Conservation (phyloP, 2,113 vertebrate genomes). For the Oxyura jamaicensis region DNA sequence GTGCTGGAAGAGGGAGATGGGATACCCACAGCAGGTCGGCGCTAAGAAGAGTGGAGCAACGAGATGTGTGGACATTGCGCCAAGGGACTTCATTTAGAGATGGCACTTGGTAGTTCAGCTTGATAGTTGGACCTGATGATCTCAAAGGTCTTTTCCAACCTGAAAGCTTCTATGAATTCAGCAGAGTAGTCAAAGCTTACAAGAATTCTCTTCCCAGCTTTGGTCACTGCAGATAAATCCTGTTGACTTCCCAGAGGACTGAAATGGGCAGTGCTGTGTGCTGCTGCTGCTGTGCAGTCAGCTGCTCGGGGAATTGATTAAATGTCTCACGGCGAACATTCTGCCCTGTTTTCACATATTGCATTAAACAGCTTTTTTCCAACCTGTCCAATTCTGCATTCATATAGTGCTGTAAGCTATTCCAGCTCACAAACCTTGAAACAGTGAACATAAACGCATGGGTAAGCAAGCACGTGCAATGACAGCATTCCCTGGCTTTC, state of each 20-base stretch:
- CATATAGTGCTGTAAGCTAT: not conserved
- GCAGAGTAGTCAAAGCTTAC: not conserved
- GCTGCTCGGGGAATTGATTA: not conserved
- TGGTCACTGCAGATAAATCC: not conserved
- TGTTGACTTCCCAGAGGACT: not conserved
- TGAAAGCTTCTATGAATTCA: not conserved
- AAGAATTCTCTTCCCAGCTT: not conserved
- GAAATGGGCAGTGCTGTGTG: not conserved
- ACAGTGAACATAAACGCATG: not conserved
- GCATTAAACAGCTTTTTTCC: not conserved
- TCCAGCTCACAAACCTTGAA: not conserved
- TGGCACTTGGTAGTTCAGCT: not conserved
- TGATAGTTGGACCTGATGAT: not conserved
- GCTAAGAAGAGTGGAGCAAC: not conserved
- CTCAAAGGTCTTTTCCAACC: not conserved
- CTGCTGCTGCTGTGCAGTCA: not conserved
- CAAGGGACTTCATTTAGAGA: not conserved
- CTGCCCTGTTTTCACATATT: not conserved
- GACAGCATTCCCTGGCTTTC: not conserved
- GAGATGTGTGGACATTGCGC: not conserved
- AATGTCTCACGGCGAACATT: not conserved
- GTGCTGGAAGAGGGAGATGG: not conserved
- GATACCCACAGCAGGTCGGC: rapidly evolving
- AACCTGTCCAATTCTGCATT: not conserved
- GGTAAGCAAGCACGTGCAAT: not conserved